phyloP scores from a whole-genome alignment of 2,113 vertebrate genomes.

The Austrofundulus limnaeus region DNA sequence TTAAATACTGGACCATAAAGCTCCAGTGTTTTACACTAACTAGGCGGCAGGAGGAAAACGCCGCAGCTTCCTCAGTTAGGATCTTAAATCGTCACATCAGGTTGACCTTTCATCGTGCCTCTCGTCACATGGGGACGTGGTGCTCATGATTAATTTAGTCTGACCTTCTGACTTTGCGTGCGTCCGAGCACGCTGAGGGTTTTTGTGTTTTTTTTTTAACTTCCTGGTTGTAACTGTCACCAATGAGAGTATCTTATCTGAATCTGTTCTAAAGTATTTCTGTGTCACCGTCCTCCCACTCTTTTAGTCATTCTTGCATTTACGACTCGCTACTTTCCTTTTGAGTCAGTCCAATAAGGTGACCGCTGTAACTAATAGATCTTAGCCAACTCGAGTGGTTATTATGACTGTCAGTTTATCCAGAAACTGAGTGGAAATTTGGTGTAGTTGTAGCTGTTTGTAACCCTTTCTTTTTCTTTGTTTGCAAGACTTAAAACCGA shows the following conservation, averaged over 20 bases:
- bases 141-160: conserved; percentile 22
- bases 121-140: conserved; percentile 6
- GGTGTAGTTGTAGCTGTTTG: conserved; percentile 18
- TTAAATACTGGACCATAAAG: background rate
- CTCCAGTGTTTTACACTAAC: background rate
- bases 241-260: too few relatives aligned
- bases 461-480: conserved; percentile 2
- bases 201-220: too few relatives aligned
- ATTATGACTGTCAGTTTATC: too few relatives aligned
- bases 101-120: conserved; percentile 16
- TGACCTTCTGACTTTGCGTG: conserved; percentile 4
- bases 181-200: background rate
- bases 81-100: conserved; percentile 14
- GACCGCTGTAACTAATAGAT: too few relatives aligned
- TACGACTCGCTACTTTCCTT: too few relatives aligned
- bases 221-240: too few relatives aligned
- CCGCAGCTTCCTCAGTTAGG: background rate
- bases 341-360: too few relatives aligned
- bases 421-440: too few relatives aligned
- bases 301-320: background rate
- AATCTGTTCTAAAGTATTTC: background rate
- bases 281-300: background rate
- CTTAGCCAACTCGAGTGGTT: too few relatives aligned
- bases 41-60: background rate
- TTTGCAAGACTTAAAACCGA: background rate